Conservation (phyloP, 2,113 vertebrate genomes). For the Syngnathus floridae region DNA sequence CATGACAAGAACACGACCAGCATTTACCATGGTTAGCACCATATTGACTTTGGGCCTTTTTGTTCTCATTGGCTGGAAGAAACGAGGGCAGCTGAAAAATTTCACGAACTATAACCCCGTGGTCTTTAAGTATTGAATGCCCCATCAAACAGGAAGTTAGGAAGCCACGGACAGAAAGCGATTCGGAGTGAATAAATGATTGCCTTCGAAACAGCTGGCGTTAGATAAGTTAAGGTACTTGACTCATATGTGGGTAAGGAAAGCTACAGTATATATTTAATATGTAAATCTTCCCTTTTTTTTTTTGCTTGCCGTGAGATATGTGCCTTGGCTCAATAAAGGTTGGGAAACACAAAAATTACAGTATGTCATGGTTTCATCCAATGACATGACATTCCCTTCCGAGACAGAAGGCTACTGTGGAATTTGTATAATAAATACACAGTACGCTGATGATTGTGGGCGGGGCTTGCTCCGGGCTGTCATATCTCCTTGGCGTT, state of each 20-base stretch:
- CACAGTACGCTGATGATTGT: slow-evolving; percentile 60
- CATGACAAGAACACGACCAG: slow-evolving; percentile 54
- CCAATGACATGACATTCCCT: slow-evolving; percentile 48
- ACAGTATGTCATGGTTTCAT: slow-evolving; percentile 36
- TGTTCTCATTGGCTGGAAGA: background rate
- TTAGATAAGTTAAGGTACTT: too few relatives aligned
- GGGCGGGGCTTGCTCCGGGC: slow-evolving; percentile 14
- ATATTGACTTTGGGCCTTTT: background rate
- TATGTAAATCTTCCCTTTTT: background rate
- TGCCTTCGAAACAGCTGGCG: too few relatives aligned
- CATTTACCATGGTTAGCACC: slow-evolving; percentile 66
- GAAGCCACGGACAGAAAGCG: too few relatives aligned
- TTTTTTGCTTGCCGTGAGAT: background rate
- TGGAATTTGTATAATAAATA: slow-evolving; percentile 64
- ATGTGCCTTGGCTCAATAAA: background rate
- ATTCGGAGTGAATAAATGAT: background rate
- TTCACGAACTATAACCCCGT: background rate
- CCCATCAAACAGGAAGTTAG: too few relatives aligned
- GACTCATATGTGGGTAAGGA: too few relatives aligned
- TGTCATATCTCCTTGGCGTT: slow-evolving; percentile 34
- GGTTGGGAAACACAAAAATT: slow-evolving; percentile 11
- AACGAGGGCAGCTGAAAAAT: background rate
- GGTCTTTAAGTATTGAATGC: background rate
- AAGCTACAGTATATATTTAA: too few relatives aligned
- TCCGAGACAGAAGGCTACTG: slow-evolving; percentile 44